Conservation (phyloP, 2,797 vertebrate genomes). For the Siniperca scherzeri region DNA sequence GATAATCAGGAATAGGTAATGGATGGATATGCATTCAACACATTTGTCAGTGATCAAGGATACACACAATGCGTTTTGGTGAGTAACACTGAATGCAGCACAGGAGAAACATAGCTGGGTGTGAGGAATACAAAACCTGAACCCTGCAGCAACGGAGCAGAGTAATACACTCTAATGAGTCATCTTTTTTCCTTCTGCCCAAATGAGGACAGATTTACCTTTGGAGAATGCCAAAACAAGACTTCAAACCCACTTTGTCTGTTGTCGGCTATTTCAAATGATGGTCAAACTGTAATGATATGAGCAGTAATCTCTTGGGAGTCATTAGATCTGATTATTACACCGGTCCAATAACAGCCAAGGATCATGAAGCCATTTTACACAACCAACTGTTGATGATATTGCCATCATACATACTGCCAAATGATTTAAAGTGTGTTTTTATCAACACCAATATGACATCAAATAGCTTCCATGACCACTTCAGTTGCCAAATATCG, state of each 20-base stretch:
- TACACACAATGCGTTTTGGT: neutral
- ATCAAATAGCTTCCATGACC: conserved; percentile 23
- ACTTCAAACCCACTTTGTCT: conserved; percentile 25
- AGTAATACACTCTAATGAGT: conserved; percentile 27
- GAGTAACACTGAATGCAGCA: neutral
- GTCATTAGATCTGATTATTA: conserved; percentile 67
- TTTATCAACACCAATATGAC: conserved; percentile 31
- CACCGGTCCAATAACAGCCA: conserved; percentile 48
- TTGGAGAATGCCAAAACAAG: conserved; percentile 28
- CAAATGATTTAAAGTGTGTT: conserved; percentile 35
- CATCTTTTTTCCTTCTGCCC: conserved; percentile 19
- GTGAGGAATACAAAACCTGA: conserved; percentile 18
- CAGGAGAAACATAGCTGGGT: conserved; percentile 19
- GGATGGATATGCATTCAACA: neutral
- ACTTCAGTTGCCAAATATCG: conserved; percentile 15
- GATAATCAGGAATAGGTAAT: neutral
- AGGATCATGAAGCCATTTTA: conserved; percentile 61
- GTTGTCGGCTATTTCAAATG: conserved; percentile 32
- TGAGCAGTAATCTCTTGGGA: conserved; percentile 52
- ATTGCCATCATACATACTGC: conserved; percentile 34
- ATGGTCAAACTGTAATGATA: conserved; percentile 48
- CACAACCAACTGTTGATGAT: conserved; percentile 40
- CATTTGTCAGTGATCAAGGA: conserved; percentile 2
- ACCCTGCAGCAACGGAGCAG: neutral
- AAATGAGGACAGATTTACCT: conserved; percentile 39